These are phyloP conservation scores for Troides oblongomaculatus DNA, from an alignment of 2,888 invertebrate species.

Conservation along the genomic window DNA sequence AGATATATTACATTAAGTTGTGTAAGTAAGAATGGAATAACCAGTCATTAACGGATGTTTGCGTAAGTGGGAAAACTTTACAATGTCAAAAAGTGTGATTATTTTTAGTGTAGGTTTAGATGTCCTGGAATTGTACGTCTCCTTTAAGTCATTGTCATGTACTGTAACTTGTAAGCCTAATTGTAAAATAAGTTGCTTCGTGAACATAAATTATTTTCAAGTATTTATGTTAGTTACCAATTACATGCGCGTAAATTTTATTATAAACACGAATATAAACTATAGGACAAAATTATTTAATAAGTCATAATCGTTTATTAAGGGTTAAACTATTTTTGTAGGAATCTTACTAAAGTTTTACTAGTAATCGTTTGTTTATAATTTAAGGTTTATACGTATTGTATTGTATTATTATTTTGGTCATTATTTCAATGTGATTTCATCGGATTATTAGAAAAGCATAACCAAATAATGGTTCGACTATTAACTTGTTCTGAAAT, in stretches of 20 bases:
- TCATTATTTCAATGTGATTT: neutral
- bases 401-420: neutral
- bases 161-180: conserved; percentile 15
- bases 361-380: conserved; percentile 9
- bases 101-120: conserved; percentile 69
- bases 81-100: conserved; percentile 80
- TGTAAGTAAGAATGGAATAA: conserved; percentile 69
- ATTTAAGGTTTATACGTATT: conserved; percentile 2
- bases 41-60: conserved; percentile 75
- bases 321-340: conserved; percentile 25
- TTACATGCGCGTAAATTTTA: conserved; percentile 14
- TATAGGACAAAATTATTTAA: conserved; percentile 20
- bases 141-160: conserved; percentile 65
- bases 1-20: conserved; percentile 56
- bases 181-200: conserved; percentile 8
- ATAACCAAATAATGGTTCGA: neutral
- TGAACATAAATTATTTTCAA: conserved; percentile 2
- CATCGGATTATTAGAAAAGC: neutral
- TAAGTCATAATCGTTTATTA: conserved; percentile 6
- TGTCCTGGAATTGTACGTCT: conserved; percentile 66
- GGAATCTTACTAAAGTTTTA: conserved; percentile 5
- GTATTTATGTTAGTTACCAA: conserved; percentile 29
- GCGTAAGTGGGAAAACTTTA: conserved; percentile 73
- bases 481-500: neutral
- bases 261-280: conserved; percentile 17